Evolutionary conservation across 2,888 invertebrate genomes (phyloP), one percentile per base, ranked within the genome.

Genomic region (Empis livida): DNA sequence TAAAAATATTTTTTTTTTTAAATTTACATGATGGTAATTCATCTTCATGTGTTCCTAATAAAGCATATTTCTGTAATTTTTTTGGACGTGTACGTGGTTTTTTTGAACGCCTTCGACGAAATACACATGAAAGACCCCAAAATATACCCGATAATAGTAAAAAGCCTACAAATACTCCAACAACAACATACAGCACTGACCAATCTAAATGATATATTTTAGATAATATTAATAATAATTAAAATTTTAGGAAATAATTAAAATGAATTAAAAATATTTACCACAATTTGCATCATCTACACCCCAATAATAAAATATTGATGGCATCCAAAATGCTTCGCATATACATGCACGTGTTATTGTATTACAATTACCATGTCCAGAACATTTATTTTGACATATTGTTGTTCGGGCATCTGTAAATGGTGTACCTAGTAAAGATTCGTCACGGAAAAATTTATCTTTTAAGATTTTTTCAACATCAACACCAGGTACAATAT

Each of bases 301-400:
- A 51, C 78, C 74, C 62, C 78, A 74, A 49, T 76, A 75, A 43
- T 76, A 75, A 52, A 85, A 71, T 32, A 85, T 73, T 64, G 89
- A 86, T 70, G 90, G 85, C 91, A 94, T 94, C 95, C 95, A 95
- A 73, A 94, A 94, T 16, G 92, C 87, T 70, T 94, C 91, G 68
- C 94, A 95, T 58, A 86, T 76, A 62, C 94, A 95, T 47, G 80
- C 76, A 57, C 93, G 77, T 8, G 87, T 80, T 56, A 82, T 79
- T 61, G 84, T 82, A 65, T 91, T 84, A 71, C 95, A 95, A 32
- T 77, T 76, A 45, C 95, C 95, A 68, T 95, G 94, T 42, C 84
- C 85, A 37, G 93, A 93, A 71, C 95, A 95, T 67, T 86, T 77
- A 71, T 92, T 92, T 60, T 94, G 92, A 63, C 95, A 95, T 48